These are phyloP conservation scores for Panulirus ornatus DNA, from an alignment of 1,140 invertebrate species.

Conservation along the genomic window DNA sequence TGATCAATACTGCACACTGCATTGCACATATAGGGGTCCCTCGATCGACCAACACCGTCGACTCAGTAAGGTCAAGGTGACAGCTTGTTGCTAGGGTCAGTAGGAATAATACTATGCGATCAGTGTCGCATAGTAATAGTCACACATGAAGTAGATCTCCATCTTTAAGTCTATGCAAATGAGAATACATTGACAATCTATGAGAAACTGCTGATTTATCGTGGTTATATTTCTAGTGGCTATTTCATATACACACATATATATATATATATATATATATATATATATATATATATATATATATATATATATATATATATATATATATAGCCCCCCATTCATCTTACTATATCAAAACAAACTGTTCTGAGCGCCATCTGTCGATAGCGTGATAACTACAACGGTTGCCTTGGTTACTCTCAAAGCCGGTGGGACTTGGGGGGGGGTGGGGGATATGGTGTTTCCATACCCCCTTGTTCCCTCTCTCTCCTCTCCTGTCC, in stretches of 20 bases:
- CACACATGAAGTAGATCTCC: background rate
- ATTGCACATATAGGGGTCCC: background rate
- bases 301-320: no score
- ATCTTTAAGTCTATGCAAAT: no score
- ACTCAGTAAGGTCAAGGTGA: background rate
- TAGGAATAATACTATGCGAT: background rate
- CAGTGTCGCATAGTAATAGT: background rate
- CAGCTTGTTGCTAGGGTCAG: background rate
- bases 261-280: no score
- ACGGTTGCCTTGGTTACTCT: background rate
- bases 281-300: no score
- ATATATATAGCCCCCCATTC: no score
- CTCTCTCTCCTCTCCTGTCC: background rate
- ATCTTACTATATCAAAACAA: background rate
- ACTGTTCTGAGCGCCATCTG: background rate
- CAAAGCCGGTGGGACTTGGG: background rate
- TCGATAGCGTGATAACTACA: background rate
- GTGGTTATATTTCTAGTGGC: no score
- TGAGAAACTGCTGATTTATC: no score
- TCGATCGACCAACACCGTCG: background rate
- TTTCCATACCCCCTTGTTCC: background rate
- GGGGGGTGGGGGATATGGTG: background rate
- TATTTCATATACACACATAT: no score
- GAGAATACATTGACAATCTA: no score
- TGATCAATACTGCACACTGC: constrained; percentile 22